A percentile compares a stretch with the other conserved stretches of the same genome.
phyloP scores from a whole-genome alignment of 2,888 invertebrate species.

The Tetrapedia diversipes region DNA sequence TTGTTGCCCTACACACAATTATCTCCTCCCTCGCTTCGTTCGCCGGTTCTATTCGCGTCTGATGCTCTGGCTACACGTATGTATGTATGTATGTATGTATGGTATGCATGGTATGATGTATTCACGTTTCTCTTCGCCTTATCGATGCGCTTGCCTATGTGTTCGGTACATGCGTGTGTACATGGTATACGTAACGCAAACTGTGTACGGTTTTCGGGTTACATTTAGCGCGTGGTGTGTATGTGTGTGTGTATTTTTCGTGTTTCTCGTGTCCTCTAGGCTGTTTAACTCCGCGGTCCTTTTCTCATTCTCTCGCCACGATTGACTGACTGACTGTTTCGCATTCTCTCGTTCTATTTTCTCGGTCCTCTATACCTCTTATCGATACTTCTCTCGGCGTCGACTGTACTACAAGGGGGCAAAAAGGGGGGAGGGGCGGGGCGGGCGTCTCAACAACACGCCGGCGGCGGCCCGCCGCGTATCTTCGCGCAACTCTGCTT shows the following conservation, averaged over 20 bases:
- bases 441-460: constrained; percentile 77
- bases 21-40: no score
- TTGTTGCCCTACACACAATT: background rate
- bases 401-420: constrained; percentile 54
- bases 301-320: background rate
- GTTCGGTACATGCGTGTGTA: no score
- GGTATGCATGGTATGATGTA: no score
- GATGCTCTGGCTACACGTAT: no score
- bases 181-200: background rate
- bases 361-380: background rate
- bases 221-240: background rate
- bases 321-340: constrained; percentile 6
- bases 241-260: background rate
- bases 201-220: no score
- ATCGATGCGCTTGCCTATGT: no score
- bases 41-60: no score
- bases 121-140: no score
- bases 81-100: no score
- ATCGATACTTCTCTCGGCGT: constrained; percentile 29
- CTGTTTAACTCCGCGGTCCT: background rate
- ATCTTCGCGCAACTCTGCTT: constrained; percentile 49
- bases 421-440: constrained; percentile 58
- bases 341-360: background rate
- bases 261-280: background rate
- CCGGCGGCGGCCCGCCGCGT: constrained; percentile 75